A percentile compares a stretch with the other conserved stretches of the same genome.
phyloP scores from a whole-genome alignment of 2,888 invertebrate genomes.

The Danaus chrysippus region DNA sequence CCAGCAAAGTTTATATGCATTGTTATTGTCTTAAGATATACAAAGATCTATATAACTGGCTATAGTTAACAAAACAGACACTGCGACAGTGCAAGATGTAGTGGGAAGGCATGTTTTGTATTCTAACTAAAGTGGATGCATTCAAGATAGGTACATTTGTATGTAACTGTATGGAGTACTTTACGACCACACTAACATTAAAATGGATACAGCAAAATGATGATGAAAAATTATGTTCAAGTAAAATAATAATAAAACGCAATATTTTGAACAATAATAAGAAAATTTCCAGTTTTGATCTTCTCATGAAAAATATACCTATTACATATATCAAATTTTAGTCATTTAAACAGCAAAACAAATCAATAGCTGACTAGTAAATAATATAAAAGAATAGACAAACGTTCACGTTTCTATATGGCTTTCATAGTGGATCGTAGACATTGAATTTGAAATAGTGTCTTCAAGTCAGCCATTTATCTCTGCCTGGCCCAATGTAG shows the following conservation, averaged over 20 bases:
- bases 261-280: no score
- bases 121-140: slow-evolving; percentile 42
- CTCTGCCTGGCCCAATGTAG: slow-evolving; percentile 38
- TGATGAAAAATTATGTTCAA: no score
- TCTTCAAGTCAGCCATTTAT: slow-evolving; percentile 38
- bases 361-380: no score
- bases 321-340: no score
- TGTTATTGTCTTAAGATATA: slow-evolving; percentile 24
- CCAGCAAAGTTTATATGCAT: background rate
- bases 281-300: no score
- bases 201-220: no score
- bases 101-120: slow-evolving; percentile 45
- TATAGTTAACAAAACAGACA: slow-evolving; percentile 44
- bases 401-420: slow-evolving; percentile 30
- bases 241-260: no score
- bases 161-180: slow-evolving; percentile 12
- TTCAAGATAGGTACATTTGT: slow-evolving; percentile 32
- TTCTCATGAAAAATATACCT: no score
- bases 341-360: no score
- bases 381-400: background rate
- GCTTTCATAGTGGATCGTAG: slow-evolving; percentile 37
- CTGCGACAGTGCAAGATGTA: slow-evolving; percentile 42
- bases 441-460: slow-evolving; percentile 42
- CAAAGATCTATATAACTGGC: slow-evolving; percentile 28
- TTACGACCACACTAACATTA: background rate